Percentiles rank a stretch among this genome's conserved stretches.
Evolutionary conservation across 2,797 vertebrate species (phyloP).

Genomic region (Salarias fasciatus): DNA sequence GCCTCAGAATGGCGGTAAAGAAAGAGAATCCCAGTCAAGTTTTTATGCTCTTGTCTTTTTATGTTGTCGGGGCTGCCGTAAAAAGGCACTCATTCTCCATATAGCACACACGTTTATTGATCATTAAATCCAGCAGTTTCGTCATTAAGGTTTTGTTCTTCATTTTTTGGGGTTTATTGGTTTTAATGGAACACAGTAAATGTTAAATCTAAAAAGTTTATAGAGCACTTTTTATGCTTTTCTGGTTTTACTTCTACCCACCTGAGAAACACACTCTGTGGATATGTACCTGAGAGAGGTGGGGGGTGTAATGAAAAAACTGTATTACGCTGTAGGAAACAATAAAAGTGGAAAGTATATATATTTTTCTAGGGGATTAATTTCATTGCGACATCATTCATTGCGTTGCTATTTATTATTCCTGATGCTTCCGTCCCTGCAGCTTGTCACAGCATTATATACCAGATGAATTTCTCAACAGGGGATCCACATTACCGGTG

Average conservation of each 20-base stretch:
- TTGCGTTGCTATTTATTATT: conserved; percentile 22
- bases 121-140: conserved; percentile 39
- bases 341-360: conserved; percentile 2
- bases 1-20: no score
- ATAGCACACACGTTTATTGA: conserved; percentile 19
- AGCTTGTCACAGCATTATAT: conserved; percentile 43
- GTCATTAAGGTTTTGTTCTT: conserved; percentile 10
- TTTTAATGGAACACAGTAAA: conserved; percentile 48
- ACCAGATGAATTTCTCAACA: conserved; percentile 14
- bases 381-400: conserved; percentile 19
- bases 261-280: not conserved
- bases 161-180: conserved; percentile 35
- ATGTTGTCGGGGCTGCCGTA: conserved; percentile 4
- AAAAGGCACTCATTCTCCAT: conserved; percentile 7
- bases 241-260: conserved; percentile 23
- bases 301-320: conserved; percentile 1
- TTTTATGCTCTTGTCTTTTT: conserved; percentile 4
- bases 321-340: conserved; percentile 12
- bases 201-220: conserved; percentile 39
- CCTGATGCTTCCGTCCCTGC: conserved; percentile 20
- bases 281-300: not conserved
- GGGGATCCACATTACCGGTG: conserved; percentile 41
- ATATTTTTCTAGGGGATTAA: conserved; percentile 11
- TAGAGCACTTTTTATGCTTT: conserved; percentile 36
- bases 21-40: not conserved